A percentile compares a stretch with the other conserved stretches of the same genome.
phyloP scores from a whole-genome alignment of 1,140 invertebrate species.

The Vanessa tameamea region DNA sequence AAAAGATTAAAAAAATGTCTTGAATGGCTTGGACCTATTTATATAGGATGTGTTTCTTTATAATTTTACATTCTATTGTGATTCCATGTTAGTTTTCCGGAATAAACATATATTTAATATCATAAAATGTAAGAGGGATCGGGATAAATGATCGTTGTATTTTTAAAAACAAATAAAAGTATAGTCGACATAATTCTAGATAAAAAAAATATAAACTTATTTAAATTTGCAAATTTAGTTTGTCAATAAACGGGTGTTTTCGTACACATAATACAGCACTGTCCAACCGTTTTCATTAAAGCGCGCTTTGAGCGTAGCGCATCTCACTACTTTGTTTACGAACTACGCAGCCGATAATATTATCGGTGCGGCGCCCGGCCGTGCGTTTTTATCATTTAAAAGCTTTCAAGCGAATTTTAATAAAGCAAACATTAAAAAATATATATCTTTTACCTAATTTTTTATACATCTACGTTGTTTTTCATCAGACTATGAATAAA shows the following conservation, averaged over 20 bases:
- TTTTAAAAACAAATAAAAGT: no score
- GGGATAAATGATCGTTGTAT: no score
- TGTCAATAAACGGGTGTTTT: not conserved
- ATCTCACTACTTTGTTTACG: constrained; percentile 31
- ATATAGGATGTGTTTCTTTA: constrained; percentile 5
- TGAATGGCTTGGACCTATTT: constrained; percentile 15
- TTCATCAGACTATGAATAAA: no score
- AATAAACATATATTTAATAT: not conserved
- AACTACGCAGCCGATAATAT: constrained; percentile 27
- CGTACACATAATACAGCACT: constrained; percentile 2
- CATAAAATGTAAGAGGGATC: not conserved
- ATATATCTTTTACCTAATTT: no score
- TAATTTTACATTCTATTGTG: not conserved
- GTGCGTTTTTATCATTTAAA: constrained; percentile 17
- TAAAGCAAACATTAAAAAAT: not conserved
- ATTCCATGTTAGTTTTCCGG: not conserved
- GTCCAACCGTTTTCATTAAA: constrained; percentile 22
- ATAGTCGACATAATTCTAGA: not conserved
- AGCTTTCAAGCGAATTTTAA: constrained; percentile 8
- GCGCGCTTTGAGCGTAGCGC: constrained; percentile 18
- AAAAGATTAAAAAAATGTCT: constrained; percentile 25
- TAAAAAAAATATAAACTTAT: not conserved
- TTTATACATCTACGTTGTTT: no score
- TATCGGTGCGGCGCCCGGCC: not conserved
- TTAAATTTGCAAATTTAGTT: not conserved